Evolutionary conservation across 2,113 vertebrate genomes (phyloP), one percentile per base, ranked within the genome.

Genomic region (Catharus bicknelli): DNA sequence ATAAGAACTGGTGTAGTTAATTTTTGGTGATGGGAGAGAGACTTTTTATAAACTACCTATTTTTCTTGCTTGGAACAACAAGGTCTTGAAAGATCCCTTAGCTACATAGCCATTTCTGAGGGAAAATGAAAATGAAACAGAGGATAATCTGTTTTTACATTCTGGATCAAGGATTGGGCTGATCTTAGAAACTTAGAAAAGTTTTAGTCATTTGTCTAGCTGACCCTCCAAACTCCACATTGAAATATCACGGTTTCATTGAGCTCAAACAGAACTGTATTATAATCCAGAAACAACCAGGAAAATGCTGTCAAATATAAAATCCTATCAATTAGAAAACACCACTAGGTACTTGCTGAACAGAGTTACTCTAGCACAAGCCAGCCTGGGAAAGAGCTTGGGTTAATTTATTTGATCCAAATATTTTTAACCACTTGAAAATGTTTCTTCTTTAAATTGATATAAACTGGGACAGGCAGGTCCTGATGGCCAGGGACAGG

Each of bases 1-100:
- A 54, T 75, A 43, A 84, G 81, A 90, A 68, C 34, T 42, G n/a
- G 86, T 87, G 63, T 48, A 92, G 66, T 55, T 81, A 81, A 90
- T 78, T 75, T 93, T 72, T 43, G 26, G n/a, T 83, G 30, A 59
- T 22, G n/a, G 32, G 27, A 57, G 29, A 83, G 14, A 57, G 22
- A 63, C 25, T 59, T 75, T 72, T 76, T 86, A 47, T 32, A 90
- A 88, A 77, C 34, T 64, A 77, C 76, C 22, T 73, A 43, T 82
- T 77, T 86, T 74, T 57, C 77, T 23, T 6, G 7, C 26, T 86
- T 91, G 43, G 13, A 66, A 48, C 8, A 1, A 48, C 17, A 62
- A 25, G 10, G 10, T 19, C 26, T 69, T 81, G 63, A 42, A 61
- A 89, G 45, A 59, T 29, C 4, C 23, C 29, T 83, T 69, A 40